These are phyloP conservation scores for Chymomyza fuscimana DNA, from an alignment of 2,888 invertebrate species.

Conservation along the genomic window DNA sequence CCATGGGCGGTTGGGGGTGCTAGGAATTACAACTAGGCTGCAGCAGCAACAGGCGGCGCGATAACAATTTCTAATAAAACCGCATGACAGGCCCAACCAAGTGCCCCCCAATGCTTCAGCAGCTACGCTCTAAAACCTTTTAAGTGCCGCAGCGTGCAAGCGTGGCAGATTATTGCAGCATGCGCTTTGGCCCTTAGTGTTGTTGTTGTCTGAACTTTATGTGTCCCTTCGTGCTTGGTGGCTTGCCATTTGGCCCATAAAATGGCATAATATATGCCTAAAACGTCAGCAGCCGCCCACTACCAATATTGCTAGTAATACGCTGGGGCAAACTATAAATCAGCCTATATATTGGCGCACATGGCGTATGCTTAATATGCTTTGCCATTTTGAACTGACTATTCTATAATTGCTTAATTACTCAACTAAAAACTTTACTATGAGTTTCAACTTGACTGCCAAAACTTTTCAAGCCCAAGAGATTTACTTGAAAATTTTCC, in stretches of 20 bases:
- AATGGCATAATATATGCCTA: constrained; percentile 54
- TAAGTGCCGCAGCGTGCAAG: constrained; percentile 43
- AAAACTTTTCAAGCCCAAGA: constrained; percentile 26
- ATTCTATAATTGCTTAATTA: constrained; percentile 61
- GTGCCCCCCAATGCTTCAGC: neutral
- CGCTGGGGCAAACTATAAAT: constrained; percentile 33
- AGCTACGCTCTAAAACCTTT: constrained; percentile 6
- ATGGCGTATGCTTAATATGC: constrained; percentile 37
- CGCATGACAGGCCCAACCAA: constrained; percentile 56
- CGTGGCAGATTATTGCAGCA: constrained; percentile 56
- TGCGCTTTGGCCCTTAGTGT: constrained; percentile 5
- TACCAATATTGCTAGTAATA: neutral
- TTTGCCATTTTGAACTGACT: neutral
- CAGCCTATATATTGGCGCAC: constrained; percentile 44
- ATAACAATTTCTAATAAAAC: constrained; percentile 75
- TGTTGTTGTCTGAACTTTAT: neutral
- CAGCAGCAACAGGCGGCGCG: constrained; percentile 63
- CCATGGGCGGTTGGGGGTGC: constrained; percentile 21
- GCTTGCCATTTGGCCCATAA: constrained; percentile 45
- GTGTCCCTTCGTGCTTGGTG: neutral
- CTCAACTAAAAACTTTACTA: constrained; percentile 16
- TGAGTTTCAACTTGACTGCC: constrained; percentile 2
- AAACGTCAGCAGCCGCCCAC: constrained; percentile 28
- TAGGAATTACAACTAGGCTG: constrained; percentile 9
- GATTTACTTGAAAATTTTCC: neutral